Evolutionary conservation across 2,113 vertebrate species (phyloP).

Genomic region (Corapipo altera): DNA sequence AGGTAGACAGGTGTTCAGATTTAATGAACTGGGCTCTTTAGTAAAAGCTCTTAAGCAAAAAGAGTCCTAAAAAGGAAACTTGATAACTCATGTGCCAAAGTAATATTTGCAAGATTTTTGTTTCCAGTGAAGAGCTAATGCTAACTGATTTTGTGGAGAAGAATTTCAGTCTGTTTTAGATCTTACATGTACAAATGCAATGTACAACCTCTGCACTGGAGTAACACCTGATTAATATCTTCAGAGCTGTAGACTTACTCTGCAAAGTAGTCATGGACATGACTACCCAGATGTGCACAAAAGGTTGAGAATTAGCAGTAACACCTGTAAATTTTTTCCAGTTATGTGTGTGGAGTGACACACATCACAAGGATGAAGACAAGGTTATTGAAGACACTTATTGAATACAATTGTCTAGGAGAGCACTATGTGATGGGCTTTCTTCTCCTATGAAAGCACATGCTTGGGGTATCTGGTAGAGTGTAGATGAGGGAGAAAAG

Average conservation of each 20-base stretch:
- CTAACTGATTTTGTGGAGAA: background rate
- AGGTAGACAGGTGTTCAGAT: background rate
- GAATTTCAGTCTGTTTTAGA: background rate
- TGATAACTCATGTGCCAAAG: background rate
- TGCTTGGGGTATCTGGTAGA: background rate
- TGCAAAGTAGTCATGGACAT: background rate
- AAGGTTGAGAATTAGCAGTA: background rate
- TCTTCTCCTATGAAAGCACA: background rate
- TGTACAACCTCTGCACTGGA: fast-evolving
- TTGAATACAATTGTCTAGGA: background rate
- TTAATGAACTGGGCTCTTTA: background rate
- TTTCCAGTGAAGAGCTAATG: background rate
- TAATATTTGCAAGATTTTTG: background rate
- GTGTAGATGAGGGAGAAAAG: background rate
- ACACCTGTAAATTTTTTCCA: background rate
- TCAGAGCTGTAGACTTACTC: background rate
- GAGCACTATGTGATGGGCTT: background rate
- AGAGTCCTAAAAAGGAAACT: background rate
- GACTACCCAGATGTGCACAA: background rate
- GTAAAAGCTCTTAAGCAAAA: background rate
- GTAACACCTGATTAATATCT: background rate
- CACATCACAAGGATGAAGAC: background rate
- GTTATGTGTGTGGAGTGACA: background rate
- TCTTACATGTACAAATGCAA: background rate
- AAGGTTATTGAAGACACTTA: background rate